Conservation (phyloP, 2,888 invertebrate species). For the Apantesis nais region DNA sequence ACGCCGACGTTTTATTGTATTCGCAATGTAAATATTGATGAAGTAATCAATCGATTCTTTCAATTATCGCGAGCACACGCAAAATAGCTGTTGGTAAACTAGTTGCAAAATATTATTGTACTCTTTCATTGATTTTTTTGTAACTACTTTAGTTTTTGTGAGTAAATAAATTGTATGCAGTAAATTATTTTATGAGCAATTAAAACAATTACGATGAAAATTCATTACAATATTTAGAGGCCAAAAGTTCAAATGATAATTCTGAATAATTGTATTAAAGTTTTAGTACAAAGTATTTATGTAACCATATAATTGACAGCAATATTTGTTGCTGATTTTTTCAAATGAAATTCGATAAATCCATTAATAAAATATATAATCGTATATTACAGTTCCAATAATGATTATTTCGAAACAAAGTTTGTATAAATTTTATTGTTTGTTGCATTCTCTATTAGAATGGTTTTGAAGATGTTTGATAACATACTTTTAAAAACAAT, state of each 20-base stretch:
- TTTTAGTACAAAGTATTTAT: not conserved
- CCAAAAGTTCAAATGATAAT: not conserved
- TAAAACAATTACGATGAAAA: not conserved
- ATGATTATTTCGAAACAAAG: not conserved
- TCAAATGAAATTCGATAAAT: not conserved
- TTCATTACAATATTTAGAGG: not conserved
- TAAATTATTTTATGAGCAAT: not conserved
- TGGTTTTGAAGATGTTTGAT: not conserved
- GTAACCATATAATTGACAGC: not conserved
- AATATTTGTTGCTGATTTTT: not conserved
- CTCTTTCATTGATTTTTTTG: not conserved
- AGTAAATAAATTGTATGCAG: not conserved
- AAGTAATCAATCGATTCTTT: constrained; percentile 19
- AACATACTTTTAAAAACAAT: too few species aligned
- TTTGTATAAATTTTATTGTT: not conserved
- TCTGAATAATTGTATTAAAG: not conserved
- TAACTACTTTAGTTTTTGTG: not conserved
- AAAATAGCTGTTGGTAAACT: not conserved
- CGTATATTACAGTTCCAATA: not conserved
- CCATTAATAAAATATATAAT: not conserved
- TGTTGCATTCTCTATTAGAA: not conserved
- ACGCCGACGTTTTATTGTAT: not conserved
- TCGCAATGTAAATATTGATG: constrained; percentile 9
- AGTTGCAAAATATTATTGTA: not conserved
- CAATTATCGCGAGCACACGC: not conserved